Percentiles rank a stretch among this genome's conserved stretches.
These are phyloP conservation scores for Apodemia duryi DNA, from an alignment of 2,888 invertebrate genomes.

Conservation along the genomic window DNA sequence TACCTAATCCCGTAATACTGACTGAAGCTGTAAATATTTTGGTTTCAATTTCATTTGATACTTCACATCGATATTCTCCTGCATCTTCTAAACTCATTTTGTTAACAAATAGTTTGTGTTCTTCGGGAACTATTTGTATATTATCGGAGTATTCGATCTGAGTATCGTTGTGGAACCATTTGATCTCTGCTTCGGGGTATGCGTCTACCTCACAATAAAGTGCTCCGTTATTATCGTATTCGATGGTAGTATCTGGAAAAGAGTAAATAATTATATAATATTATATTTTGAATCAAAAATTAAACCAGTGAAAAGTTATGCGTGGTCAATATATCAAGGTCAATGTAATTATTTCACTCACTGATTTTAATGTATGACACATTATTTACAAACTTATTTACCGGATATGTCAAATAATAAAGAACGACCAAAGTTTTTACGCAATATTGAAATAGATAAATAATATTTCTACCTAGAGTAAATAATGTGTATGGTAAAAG, in stretches of 20 bases:
- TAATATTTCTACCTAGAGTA: too few relatives aligned
- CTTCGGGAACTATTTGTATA: slow-evolving; percentile 37
- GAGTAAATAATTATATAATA: neutral
- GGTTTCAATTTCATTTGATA: slow-evolving; percentile 41
- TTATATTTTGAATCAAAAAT: too few relatives aligned
- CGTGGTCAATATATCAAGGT: too few relatives aligned
- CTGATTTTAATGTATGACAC: too few relatives aligned
- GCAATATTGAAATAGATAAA: too few relatives aligned
- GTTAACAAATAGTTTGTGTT: slow-evolving; percentile 45
- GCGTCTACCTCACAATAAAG: slow-evolving; percentile 53
- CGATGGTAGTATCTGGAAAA: slow-evolving; percentile 49
- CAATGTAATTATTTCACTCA: too few relatives aligned
- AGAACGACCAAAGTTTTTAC: too few relatives aligned
- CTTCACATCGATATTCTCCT: slow-evolving; percentile 52
- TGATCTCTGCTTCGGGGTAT: slow-evolving; percentile 51
- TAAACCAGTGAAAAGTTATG: too few relatives aligned
- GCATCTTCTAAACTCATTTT: slow-evolving; percentile 49
- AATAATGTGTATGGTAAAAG: too few relatives aligned
- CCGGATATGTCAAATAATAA: too few relatives aligned
- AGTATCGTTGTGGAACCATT: slow-evolving; percentile 56
- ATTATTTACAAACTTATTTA: too few relatives aligned
- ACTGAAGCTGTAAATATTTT: slow-evolving; percentile 40
- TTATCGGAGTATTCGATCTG: slow-evolving; percentile 36
- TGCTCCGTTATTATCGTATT: slow-evolving; percentile 49
- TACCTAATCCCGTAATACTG: slow-evolving; percentile 57